These are phyloP conservation scores for Romanomermis culicivorax DNA, from an alignment of 2,888 invertebrate genomes.

Conservation along the genomic window DNA sequence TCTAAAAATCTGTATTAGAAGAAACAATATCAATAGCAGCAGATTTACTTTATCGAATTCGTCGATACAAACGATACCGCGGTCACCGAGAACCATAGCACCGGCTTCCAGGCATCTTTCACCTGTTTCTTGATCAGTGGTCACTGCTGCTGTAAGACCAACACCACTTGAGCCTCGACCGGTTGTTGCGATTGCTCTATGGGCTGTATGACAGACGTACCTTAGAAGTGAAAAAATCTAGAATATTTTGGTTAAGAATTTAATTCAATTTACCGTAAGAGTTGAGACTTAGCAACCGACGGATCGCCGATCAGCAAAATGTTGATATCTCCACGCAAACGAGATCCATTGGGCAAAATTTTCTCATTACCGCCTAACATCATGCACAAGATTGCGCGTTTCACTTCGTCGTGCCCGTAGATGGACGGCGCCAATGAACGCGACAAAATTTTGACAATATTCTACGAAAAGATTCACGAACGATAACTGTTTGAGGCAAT, in stretches of 20 bases:
- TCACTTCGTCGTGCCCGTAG: conserved; percentile 84
- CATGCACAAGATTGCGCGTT: conserved; percentile 80
- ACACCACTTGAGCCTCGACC: conserved; percentile 95
- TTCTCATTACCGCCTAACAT: conserved; percentile 88
- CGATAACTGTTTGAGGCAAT: background rate
- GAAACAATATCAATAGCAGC: no score
- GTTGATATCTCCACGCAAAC: conserved; percentile 71
- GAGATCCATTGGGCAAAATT: conserved; percentile 55
- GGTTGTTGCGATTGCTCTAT: conserved; percentile 84
- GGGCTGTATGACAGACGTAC: conserved; percentile 80
- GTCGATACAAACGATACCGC: conserved; percentile 86
- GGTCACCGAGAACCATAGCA: conserved; percentile 97
- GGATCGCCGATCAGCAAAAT: conserved; percentile 89
- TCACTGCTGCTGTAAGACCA: conserved; percentile 92
- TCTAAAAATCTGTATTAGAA: no score
- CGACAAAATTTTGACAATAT: conserved; percentile 68
- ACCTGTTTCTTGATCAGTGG: conserved; percentile 70
- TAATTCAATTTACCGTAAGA: conserved; percentile 28
- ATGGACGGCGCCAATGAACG: conserved; percentile 91
- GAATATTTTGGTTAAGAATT: background rate
- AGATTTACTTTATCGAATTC: conserved; percentile 61
- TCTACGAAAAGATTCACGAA: conserved; percentile 22
- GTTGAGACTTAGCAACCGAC: conserved; percentile 91
- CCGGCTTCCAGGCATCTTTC: conserved; percentile 67
- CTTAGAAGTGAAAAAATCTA: conserved; percentile 30